A percentile compares a stretch with the other conserved stretches of the same genome.
Evolutionary conservation across 2,113 vertebrate genomes (phyloP).

Genomic region (Percina caprodes): DNA sequence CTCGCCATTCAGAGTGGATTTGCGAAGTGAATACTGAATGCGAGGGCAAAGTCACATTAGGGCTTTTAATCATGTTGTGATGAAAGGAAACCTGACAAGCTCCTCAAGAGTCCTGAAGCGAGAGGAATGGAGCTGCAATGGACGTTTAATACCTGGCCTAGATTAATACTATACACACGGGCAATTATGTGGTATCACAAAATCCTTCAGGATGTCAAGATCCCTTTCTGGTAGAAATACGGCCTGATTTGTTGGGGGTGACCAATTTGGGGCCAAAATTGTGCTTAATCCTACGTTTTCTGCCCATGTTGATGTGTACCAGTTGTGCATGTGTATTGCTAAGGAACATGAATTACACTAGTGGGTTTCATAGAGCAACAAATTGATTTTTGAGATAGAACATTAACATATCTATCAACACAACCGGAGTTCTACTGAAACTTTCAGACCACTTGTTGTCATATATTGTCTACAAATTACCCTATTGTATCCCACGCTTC

Average conservation of each 20-base stretch:
- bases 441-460: background rate
- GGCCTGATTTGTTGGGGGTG: no score
- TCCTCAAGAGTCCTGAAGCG: constrained; percentile 7
- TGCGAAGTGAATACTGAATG: constrained; percentile 39
- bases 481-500: background rate
- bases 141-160: background rate
- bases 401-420: background rate
- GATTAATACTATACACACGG: background rate
- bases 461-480: background rate
- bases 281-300: background rate
- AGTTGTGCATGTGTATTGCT: background rate
- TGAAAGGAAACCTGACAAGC: constrained; percentile 52
- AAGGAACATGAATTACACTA: background rate
- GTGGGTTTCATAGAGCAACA: background rate
- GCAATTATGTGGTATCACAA: background rate
- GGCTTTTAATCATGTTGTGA: constrained; percentile 55
- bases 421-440: background rate
- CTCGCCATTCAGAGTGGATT: constrained; percentile 31
- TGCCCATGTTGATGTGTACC: background rate
- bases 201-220: background rate
- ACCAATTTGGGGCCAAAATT: background rate
- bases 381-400: background rate
- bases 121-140: constrained; percentile 14
- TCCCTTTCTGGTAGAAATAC: background rate
- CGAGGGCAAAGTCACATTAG: constrained; percentile 47